Evolutionary conservation across 2,113 vertebrate genomes (phyloP).

Genomic region (Myrmophylax atrothorax): DNA sequence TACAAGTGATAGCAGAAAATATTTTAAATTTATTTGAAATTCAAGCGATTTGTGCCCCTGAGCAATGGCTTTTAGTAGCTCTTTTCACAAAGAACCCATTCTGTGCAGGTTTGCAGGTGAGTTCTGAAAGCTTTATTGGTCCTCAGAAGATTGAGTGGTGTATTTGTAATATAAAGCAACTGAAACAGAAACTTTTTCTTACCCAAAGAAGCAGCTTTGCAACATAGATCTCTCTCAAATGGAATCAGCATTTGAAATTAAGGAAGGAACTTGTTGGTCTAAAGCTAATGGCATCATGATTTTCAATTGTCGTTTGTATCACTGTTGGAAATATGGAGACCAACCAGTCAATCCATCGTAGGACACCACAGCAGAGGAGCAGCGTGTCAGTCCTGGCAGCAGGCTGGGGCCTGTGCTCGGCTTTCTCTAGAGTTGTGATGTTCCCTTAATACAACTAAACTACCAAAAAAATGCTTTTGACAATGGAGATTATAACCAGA

Average conservation of each 20-base stretch:
- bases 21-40: not conserved
- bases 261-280: not conserved
- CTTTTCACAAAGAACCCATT: not conserved
- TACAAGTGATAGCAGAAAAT: not conserved
- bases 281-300: rapidly evolving
- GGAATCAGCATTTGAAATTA: not conserved
- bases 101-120: not conserved
- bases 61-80: not conserved
- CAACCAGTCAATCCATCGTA: rapidly evolving
- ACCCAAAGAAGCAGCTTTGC: not conserved
- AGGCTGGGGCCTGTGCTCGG: rapidly evolving
- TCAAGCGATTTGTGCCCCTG: not conserved
- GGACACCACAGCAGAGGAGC: not conserved
- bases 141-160: not conserved
- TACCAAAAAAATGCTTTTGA: not conserved
- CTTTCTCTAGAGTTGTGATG: not conserved
- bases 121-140: not conserved
- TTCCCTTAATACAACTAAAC: not conserved
- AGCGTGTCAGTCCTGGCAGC: not conserved
- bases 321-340: not conserved
- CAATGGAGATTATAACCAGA: not conserved
- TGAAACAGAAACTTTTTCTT: not conserved
- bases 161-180: not conserved
- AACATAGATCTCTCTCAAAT: not conserved
- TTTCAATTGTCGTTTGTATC: not conserved